A percentile compares a stretch with the other conserved stretches of the same genome.
Conservation (phyloP, 2,113 vertebrate species). For the Tympanuchus pallidicinctus region DNA sequence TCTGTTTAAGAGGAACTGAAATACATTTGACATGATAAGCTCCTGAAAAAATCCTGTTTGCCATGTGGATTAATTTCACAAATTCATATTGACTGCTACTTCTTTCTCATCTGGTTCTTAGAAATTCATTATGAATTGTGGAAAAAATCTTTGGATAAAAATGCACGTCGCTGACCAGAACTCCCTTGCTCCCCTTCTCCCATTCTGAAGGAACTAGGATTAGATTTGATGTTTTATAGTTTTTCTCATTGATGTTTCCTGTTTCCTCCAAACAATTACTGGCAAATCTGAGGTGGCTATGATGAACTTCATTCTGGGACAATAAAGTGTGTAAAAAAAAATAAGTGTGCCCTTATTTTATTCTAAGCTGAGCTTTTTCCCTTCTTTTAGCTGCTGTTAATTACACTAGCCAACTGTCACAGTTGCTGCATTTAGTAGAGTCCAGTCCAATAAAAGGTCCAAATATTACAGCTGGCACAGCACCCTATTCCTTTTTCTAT, state of each 20-base stretch:
- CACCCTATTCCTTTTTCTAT: not conserved
- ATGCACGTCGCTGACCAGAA: not conserved
- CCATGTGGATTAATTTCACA: not conserved
- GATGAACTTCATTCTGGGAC: not conserved
- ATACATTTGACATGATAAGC: not conserved
- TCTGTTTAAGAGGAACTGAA: not conserved
- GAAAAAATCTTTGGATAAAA: not conserved
- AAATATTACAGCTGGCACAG: constrained; percentile 1
- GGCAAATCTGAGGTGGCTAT: not conserved
- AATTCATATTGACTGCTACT: not conserved
- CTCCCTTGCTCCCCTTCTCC: not conserved
- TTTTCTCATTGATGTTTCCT: not conserved
- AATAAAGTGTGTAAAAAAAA: not conserved
- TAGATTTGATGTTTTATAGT: not conserved
- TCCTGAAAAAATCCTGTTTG: not conserved
- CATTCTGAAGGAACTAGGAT: not conserved
- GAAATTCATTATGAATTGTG: not conserved
- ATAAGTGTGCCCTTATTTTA: not conserved
- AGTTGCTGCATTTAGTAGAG: not conserved
- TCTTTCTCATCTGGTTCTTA: not conserved
- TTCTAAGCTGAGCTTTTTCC: not conserved
- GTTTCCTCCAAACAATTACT: not conserved
- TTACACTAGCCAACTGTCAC: not conserved
- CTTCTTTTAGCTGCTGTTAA: not conserved
- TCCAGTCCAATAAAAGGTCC: not conserved